Percentiles rank a stretch among this genome's conserved stretches.
Conservation (phyloP, 2,888 invertebrate species). For the Adela reaumurella region DNA sequence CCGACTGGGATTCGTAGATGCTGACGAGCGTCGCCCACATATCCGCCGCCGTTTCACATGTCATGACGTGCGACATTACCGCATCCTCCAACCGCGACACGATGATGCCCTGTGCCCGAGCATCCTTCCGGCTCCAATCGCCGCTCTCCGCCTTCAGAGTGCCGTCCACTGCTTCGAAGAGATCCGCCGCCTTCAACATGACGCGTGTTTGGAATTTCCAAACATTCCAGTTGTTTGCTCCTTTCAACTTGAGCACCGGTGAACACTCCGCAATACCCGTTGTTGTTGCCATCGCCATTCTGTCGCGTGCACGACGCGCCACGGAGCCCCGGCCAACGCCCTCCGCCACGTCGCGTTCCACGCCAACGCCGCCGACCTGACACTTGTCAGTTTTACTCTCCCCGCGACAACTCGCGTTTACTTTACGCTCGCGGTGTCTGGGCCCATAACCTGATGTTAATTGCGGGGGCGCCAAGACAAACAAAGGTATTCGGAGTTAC, state of each 20-base stretch:
- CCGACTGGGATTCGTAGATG: constrained; percentile 21
- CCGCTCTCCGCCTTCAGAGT: not conserved
- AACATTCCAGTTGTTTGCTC: not conserved
- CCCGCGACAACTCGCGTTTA: no score
- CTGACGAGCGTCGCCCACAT: constrained; percentile 19
- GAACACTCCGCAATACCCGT: not conserved
- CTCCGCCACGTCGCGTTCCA: no score
- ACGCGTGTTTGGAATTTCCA: no score
- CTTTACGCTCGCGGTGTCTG: no score
- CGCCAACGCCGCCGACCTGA: no score
- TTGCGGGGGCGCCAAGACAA: no score
- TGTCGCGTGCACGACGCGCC: no score
- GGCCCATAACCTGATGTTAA: no score
- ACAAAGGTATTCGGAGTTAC: no score
- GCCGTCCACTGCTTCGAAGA: not conserved
- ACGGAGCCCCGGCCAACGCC: no score
- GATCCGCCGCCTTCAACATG: not conserved
- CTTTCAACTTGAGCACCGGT: not conserved
- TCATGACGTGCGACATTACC: constrained; percentile 17
- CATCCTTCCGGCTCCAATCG: constrained; percentile 9
- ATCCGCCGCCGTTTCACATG: constrained; percentile 15
- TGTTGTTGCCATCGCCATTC: not conserved
- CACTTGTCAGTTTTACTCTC: no score
- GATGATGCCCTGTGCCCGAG: constrained; percentile 15
- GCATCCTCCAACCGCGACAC: constrained; percentile 17